phyloP scores from a whole-genome alignment of 1,140 invertebrate species.

The Aphaenogaster floridana region DNA sequence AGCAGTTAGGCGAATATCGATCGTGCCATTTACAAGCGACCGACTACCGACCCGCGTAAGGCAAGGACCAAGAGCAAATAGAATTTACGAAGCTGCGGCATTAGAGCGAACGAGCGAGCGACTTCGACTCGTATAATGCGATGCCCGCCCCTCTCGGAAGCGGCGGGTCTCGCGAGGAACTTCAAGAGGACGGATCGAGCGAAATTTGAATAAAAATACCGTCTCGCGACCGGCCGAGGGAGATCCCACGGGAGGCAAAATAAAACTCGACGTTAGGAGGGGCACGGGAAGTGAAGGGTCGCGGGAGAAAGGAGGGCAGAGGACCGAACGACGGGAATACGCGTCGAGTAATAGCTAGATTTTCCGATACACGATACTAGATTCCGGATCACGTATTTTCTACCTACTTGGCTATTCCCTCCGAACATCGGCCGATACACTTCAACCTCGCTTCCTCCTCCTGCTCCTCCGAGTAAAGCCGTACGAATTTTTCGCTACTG shows the following conservation, averaged over 20 bases:
- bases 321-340: conserved; percentile 47
- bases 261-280: conserved; percentile 66
- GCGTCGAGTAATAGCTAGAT: conserved; percentile 67
- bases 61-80: conserved; percentile 61
- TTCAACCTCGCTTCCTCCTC: not conserved
- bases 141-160: conserved; percentile 65
- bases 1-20: conserved; percentile 55
- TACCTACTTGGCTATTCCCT: conserved; percentile 63
- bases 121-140: conserved; percentile 75
- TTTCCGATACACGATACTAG: conserved; percentile 70
- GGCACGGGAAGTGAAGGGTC: not conserved
- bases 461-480: not conserved
- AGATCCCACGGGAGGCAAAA: conserved; percentile 61
- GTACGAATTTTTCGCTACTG: conserved; percentile 34
- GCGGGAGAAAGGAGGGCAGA: conserved; percentile 4
- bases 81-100: conserved; percentile 71
- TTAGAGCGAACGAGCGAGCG: conserved; percentile 55
- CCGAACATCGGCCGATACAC: conserved; percentile 47
- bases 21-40: conserved; percentile 48
- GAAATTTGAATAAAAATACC: conserved; percentile 80
- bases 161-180: conserved; percentile 70
- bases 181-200: conserved; percentile 75
- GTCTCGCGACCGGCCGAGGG: conserved; percentile 55
- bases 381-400: conserved; percentile 64
- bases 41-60: conserved; percentile 2